Evolutionary conservation across 2,797 vertebrate species (phyloP).

Genomic region (Acestrorhynchus altus): DNA sequence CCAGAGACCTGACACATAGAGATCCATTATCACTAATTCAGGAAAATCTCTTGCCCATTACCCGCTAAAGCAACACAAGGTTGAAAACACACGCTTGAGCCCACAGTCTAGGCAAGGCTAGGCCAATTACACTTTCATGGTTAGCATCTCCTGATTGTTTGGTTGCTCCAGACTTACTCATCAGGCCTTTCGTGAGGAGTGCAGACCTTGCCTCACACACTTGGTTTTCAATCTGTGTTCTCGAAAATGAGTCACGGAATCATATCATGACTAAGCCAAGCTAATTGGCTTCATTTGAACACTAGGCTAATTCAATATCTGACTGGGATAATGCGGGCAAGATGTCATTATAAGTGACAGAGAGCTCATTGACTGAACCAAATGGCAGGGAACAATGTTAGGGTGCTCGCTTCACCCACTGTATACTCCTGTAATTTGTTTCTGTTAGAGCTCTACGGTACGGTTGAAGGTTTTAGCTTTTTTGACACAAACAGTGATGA

Average conservation of each 20-base stretch:
- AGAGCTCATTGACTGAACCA: conserved; percentile 32
- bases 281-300: conserved; percentile 45
- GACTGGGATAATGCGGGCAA: conserved; percentile 26
- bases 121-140: conserved; percentile 37
- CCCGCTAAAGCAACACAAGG: conserved; percentile 6
- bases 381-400: conserved; percentile 35
- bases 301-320: conserved; percentile 47
- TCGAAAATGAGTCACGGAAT: conserved; percentile 45
- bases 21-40: conserved; percentile 46
- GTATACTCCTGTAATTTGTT: conserved; percentile 6
- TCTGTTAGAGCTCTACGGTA: background rate
- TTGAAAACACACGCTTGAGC: conserved; percentile 22
- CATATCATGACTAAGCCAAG: conserved; percentile 30
- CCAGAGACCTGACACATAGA: conserved; percentile 48
- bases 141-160: conserved; percentile 28
- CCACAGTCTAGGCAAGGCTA: conserved; percentile 17
- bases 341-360: conserved; percentile 50
- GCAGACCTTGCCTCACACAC: background rate
- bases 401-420: background rate
- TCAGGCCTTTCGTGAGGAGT: conserved; percentile 26
- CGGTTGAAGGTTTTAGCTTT: conserved; percentile 4
- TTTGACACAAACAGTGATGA: conserved; percentile 28
- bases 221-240: conserved; percentile 18
- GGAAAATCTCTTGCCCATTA: conserved; percentile 41
- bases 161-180: conserved; percentile 19